Conservation (phyloP, 2,113 vertebrate genomes). For the Microcebus jonahi region DNA sequence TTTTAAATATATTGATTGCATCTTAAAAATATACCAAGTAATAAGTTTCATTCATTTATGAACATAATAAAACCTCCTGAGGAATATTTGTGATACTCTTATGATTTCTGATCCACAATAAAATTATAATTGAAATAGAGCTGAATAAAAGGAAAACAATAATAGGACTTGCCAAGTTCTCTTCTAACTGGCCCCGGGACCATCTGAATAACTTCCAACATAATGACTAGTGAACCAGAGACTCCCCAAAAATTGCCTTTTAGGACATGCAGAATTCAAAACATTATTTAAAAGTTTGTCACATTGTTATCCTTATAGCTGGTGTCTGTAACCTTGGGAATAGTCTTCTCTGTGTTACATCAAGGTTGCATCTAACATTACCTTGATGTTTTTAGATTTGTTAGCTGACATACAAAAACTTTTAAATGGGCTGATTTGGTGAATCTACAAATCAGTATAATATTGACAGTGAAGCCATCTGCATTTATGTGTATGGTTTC, state of each 20-base stretch:
- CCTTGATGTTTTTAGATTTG: conserved; percentile 13
- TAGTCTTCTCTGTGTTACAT: not conserved
- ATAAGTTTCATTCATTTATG: conserved; percentile 12
- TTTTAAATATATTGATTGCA: not conserved
- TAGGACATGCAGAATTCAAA: not conserved
- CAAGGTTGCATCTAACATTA: not conserved
- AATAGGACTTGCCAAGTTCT: not conserved
- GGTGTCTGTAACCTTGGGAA: not conserved
- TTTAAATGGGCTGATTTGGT: not conserved
- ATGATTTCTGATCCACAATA: not conserved
- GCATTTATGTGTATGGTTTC: not conserved
- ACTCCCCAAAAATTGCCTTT: not conserved
- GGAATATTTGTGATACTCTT: not conserved
- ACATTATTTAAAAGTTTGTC: not conserved
- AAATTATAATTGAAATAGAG: conserved; percentile 29
- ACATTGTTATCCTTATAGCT: not conserved
- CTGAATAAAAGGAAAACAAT: not conserved
- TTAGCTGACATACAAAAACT: not conserved
- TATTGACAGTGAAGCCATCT: not conserved
- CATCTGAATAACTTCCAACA: not conserved
- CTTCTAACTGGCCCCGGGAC: not conserved
- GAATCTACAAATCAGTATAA: not conserved
- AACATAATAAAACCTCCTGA: not conserved
- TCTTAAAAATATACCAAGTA: not conserved
- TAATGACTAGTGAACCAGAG: not conserved